Conservation (phyloP, 1,140 invertebrate genomes). For the Drosophila arizonae region DNA sequence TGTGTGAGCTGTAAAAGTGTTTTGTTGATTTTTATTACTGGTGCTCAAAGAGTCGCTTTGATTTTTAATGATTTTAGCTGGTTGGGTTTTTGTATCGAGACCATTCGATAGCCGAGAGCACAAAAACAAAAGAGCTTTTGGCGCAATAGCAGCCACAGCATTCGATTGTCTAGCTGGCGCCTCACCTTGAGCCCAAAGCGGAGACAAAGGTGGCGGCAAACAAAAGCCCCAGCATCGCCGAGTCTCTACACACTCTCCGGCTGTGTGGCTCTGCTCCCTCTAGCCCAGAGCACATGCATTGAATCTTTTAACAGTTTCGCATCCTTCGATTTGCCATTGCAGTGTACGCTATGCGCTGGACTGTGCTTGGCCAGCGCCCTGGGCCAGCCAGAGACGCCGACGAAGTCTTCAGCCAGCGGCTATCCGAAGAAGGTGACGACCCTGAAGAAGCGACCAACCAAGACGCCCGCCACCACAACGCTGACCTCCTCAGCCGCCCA, state of each 20-base stretch:
- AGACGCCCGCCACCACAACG: conserved; percentile 47
- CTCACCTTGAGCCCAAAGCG: conserved; percentile 63
- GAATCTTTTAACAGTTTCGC: conserved; percentile 4
- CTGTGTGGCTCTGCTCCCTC: too few species aligned
- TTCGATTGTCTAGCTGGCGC: conserved; percentile 42
- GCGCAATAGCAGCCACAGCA: conserved; percentile 23
- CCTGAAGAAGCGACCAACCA: conserved; percentile 75
- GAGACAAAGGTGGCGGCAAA: conserved; percentile 40
- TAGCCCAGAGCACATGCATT: not conserved
- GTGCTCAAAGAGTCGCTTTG: conserved; percentile 36
- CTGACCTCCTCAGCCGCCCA: conserved; percentile 13
- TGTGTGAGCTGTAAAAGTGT: conserved; percentile 21
- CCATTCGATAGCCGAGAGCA: conserved; percentile 43
- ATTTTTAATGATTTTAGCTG: conserved; percentile 45
- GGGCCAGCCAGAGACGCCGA: conserved; percentile 35
- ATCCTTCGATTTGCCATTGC: conserved; percentile 18
- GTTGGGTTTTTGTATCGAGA: conserved; percentile 40
- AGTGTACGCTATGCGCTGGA: conserved; percentile 59
- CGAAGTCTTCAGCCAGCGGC: conserved; percentile 43
- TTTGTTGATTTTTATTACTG: conserved; percentile 38
- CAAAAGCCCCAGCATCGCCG: conserved; percentile 21
- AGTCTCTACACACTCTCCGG: not conserved
- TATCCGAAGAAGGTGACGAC: conserved; percentile 78
- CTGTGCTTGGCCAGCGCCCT: conserved; percentile 55
- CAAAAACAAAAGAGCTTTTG: conserved; percentile 51